Percentiles rank a stretch among this genome's conserved stretches.
Conservation (phyloP, 2,797 vertebrate species). For the Gymnothorax reevesii region DNA sequence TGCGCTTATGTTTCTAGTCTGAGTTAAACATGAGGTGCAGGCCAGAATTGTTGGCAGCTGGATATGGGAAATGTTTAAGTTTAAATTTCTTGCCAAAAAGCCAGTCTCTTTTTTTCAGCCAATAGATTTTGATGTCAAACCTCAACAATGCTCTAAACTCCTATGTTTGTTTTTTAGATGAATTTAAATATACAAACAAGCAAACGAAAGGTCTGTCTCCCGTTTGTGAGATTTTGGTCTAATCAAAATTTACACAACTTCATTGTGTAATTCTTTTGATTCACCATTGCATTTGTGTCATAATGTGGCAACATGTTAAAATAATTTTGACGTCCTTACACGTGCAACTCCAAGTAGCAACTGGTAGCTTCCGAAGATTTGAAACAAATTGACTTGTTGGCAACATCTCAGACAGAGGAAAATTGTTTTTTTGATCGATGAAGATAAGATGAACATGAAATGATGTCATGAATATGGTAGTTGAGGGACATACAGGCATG, state of each 20-base stretch:
- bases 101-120: background rate
- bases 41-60: background rate
- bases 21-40: background rate
- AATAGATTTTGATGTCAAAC: background rate
- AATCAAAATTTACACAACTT: background rate
- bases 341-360: background rate
- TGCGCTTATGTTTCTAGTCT: background rate
- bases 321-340: background rate
- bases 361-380: background rate
- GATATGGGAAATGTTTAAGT: background rate
- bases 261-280: background rate
- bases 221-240: no score
- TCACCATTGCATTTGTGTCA: background rate
- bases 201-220: background rate
- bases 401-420: background rate
- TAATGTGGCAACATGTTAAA: background rate
- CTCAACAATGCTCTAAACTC: background rate
- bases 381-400: background rate
- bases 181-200: no score
- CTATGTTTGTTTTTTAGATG: background rate
- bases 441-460: background rate
- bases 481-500: background rate
- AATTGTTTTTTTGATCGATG: background rate
- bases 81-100: background rate
- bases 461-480: background rate